Conservation (phyloP, 2,888 invertebrate species). For the Gerris lacustris region DNA sequence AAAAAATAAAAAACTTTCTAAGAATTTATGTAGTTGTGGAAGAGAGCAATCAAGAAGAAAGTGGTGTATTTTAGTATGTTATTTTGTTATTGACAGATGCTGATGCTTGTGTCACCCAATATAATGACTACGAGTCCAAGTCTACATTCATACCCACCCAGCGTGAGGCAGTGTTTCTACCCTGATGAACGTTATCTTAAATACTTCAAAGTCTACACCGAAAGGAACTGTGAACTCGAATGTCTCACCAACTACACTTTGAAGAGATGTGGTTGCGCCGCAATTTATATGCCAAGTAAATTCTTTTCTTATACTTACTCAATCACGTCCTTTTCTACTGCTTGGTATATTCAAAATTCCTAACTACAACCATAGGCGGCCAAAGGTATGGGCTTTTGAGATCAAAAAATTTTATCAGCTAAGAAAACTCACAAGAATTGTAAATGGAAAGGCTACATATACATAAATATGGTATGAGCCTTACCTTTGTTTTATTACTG, state of each 20-base stretch:
- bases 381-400: too few species aligned
- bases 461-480: too few species aligned
- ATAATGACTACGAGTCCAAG: conserved; percentile 62
- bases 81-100: conserved; percentile 33
- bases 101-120: conserved; percentile 58
- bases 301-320: conserved; percentile 7
- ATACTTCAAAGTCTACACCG: conserved; percentile 56
- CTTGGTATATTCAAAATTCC: too few species aligned
- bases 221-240: conserved; percentile 60
- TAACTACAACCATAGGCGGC: too few species aligned
- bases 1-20: not conserved
- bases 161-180: conserved; percentile 51
- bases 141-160: conserved; percentile 48
- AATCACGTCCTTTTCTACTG: too few species aligned
- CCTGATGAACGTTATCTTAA: conserved; percentile 49
- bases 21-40: not conserved
- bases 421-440: too few species aligned
- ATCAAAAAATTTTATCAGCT: too few species aligned
- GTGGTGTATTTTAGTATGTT: too few species aligned
- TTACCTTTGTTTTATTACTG: too few species aligned
- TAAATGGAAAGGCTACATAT: too few species aligned
- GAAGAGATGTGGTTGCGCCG: conserved; percentile 51
- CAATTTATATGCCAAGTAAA: conserved; percentile 55
- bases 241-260: conserved; percentile 56
- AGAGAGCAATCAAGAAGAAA: too few species aligned